A percentile compares a stretch with the other conserved stretches of the same genome.
These are phyloP conservation scores for Crambe crambe DNA, from an alignment of 37 sponge, comb jelly and placozoan genomes.

Conservation along the genomic window DNA sequence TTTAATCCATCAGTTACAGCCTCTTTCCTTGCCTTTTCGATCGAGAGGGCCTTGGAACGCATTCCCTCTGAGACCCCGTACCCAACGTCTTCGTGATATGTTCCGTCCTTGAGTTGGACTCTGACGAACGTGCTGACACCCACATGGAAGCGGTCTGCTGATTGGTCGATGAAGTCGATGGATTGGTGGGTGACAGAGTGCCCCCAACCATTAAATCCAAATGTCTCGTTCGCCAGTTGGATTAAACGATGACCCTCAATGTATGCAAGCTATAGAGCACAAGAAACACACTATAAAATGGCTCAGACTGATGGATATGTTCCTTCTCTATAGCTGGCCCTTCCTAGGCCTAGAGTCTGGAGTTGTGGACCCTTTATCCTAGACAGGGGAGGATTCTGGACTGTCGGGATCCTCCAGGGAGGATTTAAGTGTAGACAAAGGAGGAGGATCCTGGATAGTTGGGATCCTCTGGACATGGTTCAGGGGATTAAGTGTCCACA, in stretches of 20 bases:
- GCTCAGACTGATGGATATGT: neutral
- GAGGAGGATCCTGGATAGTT: too few species aligned
- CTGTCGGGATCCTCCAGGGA: too few species aligned
- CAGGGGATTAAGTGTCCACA: too few species aligned
- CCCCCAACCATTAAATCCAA: conserved; percentile 89
- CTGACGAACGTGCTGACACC: conserved; percentile 71
- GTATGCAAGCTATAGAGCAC: conserved; percentile 57
- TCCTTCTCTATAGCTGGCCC: neutral
- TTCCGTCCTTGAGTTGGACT: conserved; percentile 75
- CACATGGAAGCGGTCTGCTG: conserved; percentile 59
- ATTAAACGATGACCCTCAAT: conserved; percentile 77
- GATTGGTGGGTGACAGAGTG: conserved; percentile 82
- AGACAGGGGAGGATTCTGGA: too few species aligned
- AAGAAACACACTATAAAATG: neutral
- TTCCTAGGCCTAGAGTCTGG: conserved; percentile 1
- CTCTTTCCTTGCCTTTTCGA: conserved; percentile 87
- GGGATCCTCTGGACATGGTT: too few species aligned
- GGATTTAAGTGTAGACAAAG: too few species aligned
- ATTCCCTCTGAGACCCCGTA: conserved; percentile 85
- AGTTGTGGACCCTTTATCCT: neutral
- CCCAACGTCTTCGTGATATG: conserved; percentile 82
- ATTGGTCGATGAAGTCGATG: conserved; percentile 74
- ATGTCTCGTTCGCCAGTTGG: conserved; percentile 78
- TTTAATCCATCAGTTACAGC: conserved; percentile 90
- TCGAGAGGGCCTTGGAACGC: conserved; percentile 81